A percentile compares a stretch with the other conserved stretches of the same genome.
These are phyloP conservation scores for Numida meleagris DNA, from an alignment of 2,113 vertebrate genomes.

Conservation along the genomic window DNA sequence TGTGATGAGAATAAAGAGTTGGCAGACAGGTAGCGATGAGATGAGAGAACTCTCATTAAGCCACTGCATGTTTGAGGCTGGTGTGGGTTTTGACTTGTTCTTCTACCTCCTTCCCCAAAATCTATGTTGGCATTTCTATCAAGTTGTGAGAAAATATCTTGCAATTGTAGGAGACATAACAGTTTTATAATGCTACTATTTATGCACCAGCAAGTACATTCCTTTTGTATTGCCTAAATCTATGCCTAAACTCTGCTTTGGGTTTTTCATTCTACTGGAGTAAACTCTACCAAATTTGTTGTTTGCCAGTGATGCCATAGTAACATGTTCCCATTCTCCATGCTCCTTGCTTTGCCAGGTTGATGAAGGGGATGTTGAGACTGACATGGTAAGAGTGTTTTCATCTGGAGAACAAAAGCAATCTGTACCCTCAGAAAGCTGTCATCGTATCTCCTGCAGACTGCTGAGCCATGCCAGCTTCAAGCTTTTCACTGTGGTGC, in stretches of 20 bases:
- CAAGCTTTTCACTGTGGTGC: constrained; percentile 17
- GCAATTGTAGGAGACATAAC: not conserved
- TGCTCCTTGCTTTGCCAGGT: constrained; percentile 10
- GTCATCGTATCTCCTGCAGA: constrained; percentile 40
- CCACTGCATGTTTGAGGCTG: not conserved
- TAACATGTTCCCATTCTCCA: not conserved
- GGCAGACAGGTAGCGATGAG: not conserved
- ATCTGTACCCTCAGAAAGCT: constrained; percentile 53
- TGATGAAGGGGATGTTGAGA: constrained; percentile 51
- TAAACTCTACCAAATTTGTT: constrained; percentile 3
- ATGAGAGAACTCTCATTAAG: not conserved
- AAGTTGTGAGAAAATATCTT: not conserved
- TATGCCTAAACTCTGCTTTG: not conserved
- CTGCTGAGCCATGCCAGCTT: constrained; percentile 52
- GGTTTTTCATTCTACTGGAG: not conserved
- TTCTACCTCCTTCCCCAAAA: not conserved
- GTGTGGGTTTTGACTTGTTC: not conserved
- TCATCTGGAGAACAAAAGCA: constrained; percentile 68
- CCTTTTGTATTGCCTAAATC: not conserved
- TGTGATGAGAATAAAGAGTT: not conserved
- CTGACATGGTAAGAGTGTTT: constrained; percentile 51
- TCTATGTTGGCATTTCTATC: not conserved
- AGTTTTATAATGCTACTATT: not conserved
- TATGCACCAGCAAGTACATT: not conserved
- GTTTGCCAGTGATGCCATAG: not conserved